These are phyloP conservation scores for Flabesymbios commensalis DNA, from an alignment of 2,888 invertebrate species.

Conservation along the genomic window DNA sequence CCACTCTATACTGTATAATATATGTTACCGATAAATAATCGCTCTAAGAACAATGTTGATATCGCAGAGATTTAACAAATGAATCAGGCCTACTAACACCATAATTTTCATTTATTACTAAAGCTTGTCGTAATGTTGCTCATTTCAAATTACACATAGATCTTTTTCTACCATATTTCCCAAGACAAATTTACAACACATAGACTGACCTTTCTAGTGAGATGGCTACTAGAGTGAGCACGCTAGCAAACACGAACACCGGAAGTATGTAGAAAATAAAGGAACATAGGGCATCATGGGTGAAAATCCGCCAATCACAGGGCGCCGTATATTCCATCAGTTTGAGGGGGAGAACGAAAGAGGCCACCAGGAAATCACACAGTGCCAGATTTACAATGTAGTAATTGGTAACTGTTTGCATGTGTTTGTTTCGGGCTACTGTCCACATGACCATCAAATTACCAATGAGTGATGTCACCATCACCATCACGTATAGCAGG, in stretches of 20 bases:
- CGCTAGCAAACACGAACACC: conserved; percentile 63
- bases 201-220: conserved; percentile 63
- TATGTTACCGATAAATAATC: no score
- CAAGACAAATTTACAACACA: no score
- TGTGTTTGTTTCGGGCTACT: conserved; percentile 59
- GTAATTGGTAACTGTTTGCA: conserved; percentile 64
- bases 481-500: conserved; percentile 54
- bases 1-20: no score
- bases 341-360: conserved; percentile 62
- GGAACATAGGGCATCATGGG: conserved; percentile 57
- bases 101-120: no score
- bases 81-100: no score
- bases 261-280: conserved; percentile 59
- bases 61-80: no score
- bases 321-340: conserved; percentile 62
- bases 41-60: no score
- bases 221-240: conserved; percentile 62
- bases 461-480: conserved; percentile 57
- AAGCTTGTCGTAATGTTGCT: no score
- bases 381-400: conserved; percentile 63
- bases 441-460: conserved; percentile 62
- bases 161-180: no score
- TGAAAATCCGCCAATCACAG: conserved; percentile 58
- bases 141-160: no score
- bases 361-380: conserved; percentile 62